These are phyloP conservation scores for Mormoops blainvillei DNA, from an alignment of 2,113 vertebrate species.

Conservation along the genomic window DNA sequence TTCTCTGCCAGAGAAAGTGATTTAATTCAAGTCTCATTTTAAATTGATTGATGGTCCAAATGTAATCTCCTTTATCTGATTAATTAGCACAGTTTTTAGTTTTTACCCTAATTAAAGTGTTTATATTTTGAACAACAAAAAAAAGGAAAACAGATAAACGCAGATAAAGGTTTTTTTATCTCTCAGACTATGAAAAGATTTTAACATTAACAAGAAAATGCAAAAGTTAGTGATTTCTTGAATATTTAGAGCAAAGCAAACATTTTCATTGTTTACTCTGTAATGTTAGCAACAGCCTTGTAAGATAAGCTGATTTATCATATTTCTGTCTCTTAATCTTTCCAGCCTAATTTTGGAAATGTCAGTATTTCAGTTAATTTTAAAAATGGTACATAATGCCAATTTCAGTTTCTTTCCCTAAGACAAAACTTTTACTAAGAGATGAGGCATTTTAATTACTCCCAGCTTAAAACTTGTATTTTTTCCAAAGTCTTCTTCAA, in stretches of 20 bases:
- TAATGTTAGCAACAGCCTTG: not conserved
- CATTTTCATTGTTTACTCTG: not conserved
- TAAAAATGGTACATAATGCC: not conserved
- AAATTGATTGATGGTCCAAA: slow-evolving; percentile 44
- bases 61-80: slow-evolving; percentile 41
- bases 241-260: not conserved
- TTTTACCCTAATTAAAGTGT: slow-evolving; percentile 63
- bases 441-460: slow-evolving; percentile 7
- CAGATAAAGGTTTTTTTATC: not conserved
- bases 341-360: slow-evolving; percentile 48
- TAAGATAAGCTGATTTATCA: slow-evolving; percentile 11
- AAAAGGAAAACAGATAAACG: slow-evolving; percentile 49
- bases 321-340: slow-evolving; percentile 37
- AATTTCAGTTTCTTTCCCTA: slow-evolving; percentile 25
- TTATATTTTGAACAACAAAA: slow-evolving; percentile 33
- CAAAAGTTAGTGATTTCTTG: slow-evolving; percentile 14
- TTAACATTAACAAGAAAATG: slow-evolving; percentile 41
- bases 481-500: not conserved
- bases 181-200: not conserved
- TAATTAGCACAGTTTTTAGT: slow-evolving; percentile 32
- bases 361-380: slow-evolving; percentile 21
- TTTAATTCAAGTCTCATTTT: slow-evolving; percentile 44
- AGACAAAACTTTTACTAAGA: slow-evolving; percentile 10
- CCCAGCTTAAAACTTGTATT: not conserved
- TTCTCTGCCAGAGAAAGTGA: slow-evolving; percentile 28